Percentiles rank a stretch among this genome's conserved stretches.
Evolutionary conservation across 2,888 invertebrate species (phyloP).

Genomic region (Diaperis boleti): DNA sequence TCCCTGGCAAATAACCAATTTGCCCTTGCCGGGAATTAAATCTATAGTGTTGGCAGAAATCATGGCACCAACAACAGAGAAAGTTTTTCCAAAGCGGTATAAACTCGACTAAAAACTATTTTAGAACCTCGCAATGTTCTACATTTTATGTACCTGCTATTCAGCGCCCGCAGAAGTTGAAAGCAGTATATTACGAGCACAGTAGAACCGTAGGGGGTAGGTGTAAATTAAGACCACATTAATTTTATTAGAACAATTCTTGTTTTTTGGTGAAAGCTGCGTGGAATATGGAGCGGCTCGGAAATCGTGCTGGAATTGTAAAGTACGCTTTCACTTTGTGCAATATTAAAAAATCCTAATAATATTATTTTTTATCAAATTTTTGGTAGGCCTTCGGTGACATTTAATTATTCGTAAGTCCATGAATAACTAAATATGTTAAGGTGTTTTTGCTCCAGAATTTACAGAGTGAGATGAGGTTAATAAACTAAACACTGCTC

Average conservation of each 20-base stretch:
- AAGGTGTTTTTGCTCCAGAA: no score
- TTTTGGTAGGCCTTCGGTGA: no score
- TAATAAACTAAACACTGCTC: no score
- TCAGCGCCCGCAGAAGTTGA: not conserved
- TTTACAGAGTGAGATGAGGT: no score
- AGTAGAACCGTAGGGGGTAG: not conserved
- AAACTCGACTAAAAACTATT: conserved; percentile 1
- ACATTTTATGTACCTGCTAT: not conserved
- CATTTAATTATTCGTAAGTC: no score
- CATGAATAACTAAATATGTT: no score
- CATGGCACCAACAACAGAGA: not conserved
- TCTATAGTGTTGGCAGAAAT: not conserved
- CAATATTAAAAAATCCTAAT: no score
- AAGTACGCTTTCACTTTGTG: no score
- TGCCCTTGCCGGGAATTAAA: not conserved
- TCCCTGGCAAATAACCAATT: not conserved
- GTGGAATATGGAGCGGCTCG: not conserved
- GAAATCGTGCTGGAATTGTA: no score
- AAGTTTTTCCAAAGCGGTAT: not conserved
- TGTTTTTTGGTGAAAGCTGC: not conserved
- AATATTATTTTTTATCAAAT: no score
- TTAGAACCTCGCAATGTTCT: not conserved
- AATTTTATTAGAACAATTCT: conserved; percentile 1
- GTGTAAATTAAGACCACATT: conserved; percentile 11
- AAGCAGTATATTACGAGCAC: not conserved